Base-by-base conservation (phyloP, 2,797 vertebrate species). In the Dallia pectoralis region DNA sequence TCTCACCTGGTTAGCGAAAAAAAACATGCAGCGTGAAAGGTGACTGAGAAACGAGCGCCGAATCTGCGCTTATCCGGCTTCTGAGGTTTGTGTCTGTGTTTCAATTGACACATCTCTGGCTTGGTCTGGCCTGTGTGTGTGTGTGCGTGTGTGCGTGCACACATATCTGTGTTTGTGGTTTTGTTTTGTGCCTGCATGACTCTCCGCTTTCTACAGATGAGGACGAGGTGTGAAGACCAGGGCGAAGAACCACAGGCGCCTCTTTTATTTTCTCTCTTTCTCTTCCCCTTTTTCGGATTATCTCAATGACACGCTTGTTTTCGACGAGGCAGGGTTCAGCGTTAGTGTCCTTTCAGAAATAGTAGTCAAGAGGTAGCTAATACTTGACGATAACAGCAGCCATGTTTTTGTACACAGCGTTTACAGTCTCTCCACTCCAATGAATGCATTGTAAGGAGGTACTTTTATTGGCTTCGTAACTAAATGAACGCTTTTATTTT, bases 1-100 rank as follows among this genome's bases (percentile, higher is more conserved):
- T 93, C 91, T 91, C 84, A 84, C 91, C 89, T 87, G 89, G 90
- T 92, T 87, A 87, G 80, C 85, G 87, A 40, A 30, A 30, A n/a
- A 33, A 47, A 30, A 16, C 18, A 85, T 74, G 81, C 74, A 81
- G 76, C 40, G 51, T 19, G 56, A 32, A 67, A 12, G 22, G 15
- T 32, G 48, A 80, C 75, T 75, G 73, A 62, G 86, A 19, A 33
- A 40, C 66, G 18, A 71, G 75, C 83, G 4, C 70, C 74, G 76
- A 86, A 84, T 79, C 80, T 51, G 80, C 78, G 77, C 81, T 79
- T 80, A 76, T 78, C 80, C 63, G 79, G 81, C 82, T 84, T 86
- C 78, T 88, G 87, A 90, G 89, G 90, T 91, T 63, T 73, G 79
- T 71, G 74, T 83, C 78, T 83, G 72, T 80, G 87, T 89, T 89